Percentiles rank a stretch among this genome's conserved stretches.
These are phyloP conservation scores for Tipula helvola DNA, from an alignment of 2,888 invertebrate genomes.

Conservation along the genomic window DNA sequence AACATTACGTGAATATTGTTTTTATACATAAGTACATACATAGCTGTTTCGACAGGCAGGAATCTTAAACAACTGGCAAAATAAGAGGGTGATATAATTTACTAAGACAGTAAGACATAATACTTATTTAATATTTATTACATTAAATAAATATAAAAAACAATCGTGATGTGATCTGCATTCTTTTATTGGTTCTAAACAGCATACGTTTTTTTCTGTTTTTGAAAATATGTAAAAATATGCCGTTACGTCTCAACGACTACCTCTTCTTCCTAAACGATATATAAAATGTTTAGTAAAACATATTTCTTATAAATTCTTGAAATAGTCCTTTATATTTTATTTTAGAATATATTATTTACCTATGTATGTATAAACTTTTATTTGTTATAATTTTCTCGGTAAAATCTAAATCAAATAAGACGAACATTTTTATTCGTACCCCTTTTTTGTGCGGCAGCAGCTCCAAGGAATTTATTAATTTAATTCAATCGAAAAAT, in stretches of 20 bases:
- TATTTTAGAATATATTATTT: background rate
- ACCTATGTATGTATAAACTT: background rate
- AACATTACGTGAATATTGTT: too few relatives aligned
- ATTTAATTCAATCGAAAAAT: background rate
- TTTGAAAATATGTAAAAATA: too few relatives aligned
- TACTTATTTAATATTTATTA: too few relatives aligned
- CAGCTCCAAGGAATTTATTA: background rate
- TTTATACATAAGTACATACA: too few relatives aligned
- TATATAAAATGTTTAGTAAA: background rate
- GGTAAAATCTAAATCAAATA: background rate
- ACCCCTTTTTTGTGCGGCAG: background rate
- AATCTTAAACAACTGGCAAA: too few relatives aligned
- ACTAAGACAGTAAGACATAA: too few relatives aligned
- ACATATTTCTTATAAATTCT: background rate
- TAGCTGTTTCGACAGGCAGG: too few relatives aligned
- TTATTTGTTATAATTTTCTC: background rate
- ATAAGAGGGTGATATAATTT: too few relatives aligned
- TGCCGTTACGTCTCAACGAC: background rate
- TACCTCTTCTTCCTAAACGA: background rate
- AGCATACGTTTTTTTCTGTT: too few relatives aligned
- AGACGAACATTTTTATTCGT: background rate
- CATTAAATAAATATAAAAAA: too few relatives aligned
- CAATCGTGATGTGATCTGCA: too few relatives aligned
- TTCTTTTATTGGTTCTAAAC: too few relatives aligned
- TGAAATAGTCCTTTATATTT: background rate